Evolutionary conservation across 2,113 vertebrate species (phyloP).

Genomic region (Aegotheles bennettii): DNA sequence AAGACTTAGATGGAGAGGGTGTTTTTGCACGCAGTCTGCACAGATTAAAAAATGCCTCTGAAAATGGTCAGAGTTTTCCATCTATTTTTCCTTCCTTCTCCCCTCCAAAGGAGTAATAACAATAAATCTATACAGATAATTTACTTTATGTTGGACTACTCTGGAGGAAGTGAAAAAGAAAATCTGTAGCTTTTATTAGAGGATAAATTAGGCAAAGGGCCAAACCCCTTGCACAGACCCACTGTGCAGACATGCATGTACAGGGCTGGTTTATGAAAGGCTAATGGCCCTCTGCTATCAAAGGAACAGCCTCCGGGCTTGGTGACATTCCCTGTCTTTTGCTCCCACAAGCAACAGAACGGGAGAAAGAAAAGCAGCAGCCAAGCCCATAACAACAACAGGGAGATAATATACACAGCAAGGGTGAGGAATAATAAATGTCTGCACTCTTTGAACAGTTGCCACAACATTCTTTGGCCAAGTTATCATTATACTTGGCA

Average conservation of each 20-base stretch:
- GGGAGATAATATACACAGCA: background rate
- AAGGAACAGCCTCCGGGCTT: background rate
- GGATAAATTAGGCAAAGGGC: background rate
- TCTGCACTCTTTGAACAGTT: background rate
- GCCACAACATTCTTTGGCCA: background rate
- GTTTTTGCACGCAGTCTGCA: background rate
- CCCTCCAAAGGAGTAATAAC: background rate
- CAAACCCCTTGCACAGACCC: background rate
- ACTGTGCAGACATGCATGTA: background rate
- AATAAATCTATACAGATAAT: background rate
- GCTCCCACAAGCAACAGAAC: background rate
- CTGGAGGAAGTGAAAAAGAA: background rate
- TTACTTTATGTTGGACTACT: background rate
- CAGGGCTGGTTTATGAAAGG: background rate
- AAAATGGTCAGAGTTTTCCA: background rate
- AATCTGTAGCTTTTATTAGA: background rate
- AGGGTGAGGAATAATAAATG: background rate
- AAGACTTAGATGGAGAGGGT: background rate
- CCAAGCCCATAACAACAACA: background rate
- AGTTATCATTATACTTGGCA: background rate
- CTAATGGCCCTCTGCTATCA: background rate
- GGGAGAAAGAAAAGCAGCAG: background rate
- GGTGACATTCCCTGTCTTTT: background rate
- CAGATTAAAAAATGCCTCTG: background rate
- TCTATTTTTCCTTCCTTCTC: background rate